Evolutionary conservation across 2,888 invertebrate species (phyloP), one percentile per base, ranked within the genome.

Genomic region (Cotesia congregata): DNA sequence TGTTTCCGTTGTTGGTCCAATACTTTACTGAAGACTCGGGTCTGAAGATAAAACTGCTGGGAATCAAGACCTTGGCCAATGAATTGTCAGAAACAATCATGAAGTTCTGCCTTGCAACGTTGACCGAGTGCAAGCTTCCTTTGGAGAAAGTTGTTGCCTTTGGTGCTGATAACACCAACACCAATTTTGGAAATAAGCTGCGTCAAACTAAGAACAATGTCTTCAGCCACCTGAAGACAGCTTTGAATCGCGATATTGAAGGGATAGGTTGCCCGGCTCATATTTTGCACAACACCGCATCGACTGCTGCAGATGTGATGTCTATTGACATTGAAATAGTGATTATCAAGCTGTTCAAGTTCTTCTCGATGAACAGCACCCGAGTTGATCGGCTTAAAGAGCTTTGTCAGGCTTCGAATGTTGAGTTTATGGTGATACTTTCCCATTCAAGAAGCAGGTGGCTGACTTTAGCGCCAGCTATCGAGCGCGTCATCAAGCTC

Each of bases 1-100:
- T 83, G 67, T 83, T 84, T 76, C 85, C 84, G 5, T 77, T 83
- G 7, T 20, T 85, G n/a, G 80, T 85, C 17, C 83, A 84, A 70
- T 86, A 79, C 70, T 84, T 85, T 74, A 81, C 83, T 71, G 78
- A 74, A 72, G 67, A 83, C 75, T 80, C 75, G 61, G 84, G 84
- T 7, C 81, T 84, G 74, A 73, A 81, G 75, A 72, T 79, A 67
- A 83, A 83, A 79, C 67, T 83, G 30, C 64, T 82, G 40, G 82
- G 83, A 68, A 72, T 83, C 39, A 62, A 74, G 65, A 80, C 78
- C 61, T 72, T 79, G 70, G 78, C 75, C 17, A 83, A 84, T 80
- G 83, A 85, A 80, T 82, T 76, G 76, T 75, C 84, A 50, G 79
- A 82, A 20, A 83, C 83, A 30, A 82, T 85, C 68, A 76, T 81